These are phyloP conservation scores for Periplaneta americana DNA, from an alignment of 1,140 invertebrate genomes.

Conservation along the genomic window DNA sequence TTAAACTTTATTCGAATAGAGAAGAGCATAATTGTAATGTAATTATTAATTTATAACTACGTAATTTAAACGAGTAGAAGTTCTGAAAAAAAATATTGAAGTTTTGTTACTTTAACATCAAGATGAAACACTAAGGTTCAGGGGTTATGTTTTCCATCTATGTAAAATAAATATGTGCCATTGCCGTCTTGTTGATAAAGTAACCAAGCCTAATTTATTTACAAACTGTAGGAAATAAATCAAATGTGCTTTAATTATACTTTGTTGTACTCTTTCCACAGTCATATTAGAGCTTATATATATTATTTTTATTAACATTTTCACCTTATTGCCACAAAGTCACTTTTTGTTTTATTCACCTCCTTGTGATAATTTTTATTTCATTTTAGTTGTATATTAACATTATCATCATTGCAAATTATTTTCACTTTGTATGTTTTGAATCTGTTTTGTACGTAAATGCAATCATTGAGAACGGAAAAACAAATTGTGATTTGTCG, in stretches of 20 bases:
- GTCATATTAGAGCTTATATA: neutral
- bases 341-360: neutral
- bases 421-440: neutral
- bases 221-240: neutral
- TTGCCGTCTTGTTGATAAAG: neutral
- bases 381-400: neutral
- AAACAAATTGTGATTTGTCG: neutral
- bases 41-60: constrained; percentile 8
- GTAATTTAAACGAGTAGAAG: neutral
- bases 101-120: neutral
- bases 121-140: neutral
- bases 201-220: neutral
- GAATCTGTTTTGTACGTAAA: neutral
- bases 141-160: constrained; percentile 4
- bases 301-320: neutral
- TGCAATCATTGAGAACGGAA: neutral
- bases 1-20: neutral
- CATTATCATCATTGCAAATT: neutral
- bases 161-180: constrained; percentile 2
- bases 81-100: neutral
- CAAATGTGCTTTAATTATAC: neutral
- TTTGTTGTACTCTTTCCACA: neutral
- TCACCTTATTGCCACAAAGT: neutral
- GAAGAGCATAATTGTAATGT: neutral
- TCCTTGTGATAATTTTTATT: constrained; percentile 3